These are phyloP conservation scores for Drosophila mauritiana DNA, from an alignment of 1,140 invertebrate genomes.

Conservation along the genomic window DNA sequence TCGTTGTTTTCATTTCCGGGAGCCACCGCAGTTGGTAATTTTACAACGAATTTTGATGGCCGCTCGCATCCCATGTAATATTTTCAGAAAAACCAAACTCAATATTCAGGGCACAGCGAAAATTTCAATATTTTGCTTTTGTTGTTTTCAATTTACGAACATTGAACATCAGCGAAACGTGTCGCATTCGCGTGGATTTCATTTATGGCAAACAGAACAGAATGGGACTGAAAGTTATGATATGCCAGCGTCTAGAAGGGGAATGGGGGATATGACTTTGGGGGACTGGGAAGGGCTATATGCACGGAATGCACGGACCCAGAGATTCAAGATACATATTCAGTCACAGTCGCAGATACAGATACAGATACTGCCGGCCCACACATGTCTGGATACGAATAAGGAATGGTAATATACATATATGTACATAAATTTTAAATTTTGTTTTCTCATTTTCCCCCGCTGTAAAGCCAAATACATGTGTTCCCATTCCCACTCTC, in stretches of 20 bases:
- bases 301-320: slow-evolving; percentile 30
- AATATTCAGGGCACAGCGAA: slow-evolving; percentile 64
- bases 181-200: slow-evolving; percentile 57
- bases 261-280: slow-evolving; percentile 2
- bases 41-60: slow-evolving; percentile 33
- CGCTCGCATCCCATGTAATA: slow-evolving; percentile 20
- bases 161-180: slow-evolving; percentile 56
- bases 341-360: slow-evolving; percentile 11
- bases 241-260: slow-evolving; percentile 39
- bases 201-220: slow-evolving; percentile 66
- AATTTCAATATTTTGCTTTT: slow-evolving; percentile 72
- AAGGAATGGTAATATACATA: slow-evolving; percentile 47
- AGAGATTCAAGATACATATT: slow-evolving; percentile 22
- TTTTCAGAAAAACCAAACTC: slow-evolving; percentile 48
- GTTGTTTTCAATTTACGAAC: slow-evolving; percentile 73
- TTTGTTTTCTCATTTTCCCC: slow-evolving; percentile 33
- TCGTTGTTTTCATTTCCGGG: slow-evolving; percentile 22
- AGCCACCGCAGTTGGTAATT: slow-evolving; percentile 28
- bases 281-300: slow-evolving; percentile 2
- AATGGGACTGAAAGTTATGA: slow-evolving; percentile 56
- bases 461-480: slow-evolving; percentile 44
- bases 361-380: slow-evolving; percentile 22
- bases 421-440: slow-evolving; percentile 69
- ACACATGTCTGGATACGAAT: slow-evolving; percentile 48
- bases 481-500: slow-evolving; percentile 38